Evolutionary conservation across 2,888 invertebrate genomes (phyloP), one percentile per base, ranked within the genome.

Genomic region (Macrophya annulata): DNA sequence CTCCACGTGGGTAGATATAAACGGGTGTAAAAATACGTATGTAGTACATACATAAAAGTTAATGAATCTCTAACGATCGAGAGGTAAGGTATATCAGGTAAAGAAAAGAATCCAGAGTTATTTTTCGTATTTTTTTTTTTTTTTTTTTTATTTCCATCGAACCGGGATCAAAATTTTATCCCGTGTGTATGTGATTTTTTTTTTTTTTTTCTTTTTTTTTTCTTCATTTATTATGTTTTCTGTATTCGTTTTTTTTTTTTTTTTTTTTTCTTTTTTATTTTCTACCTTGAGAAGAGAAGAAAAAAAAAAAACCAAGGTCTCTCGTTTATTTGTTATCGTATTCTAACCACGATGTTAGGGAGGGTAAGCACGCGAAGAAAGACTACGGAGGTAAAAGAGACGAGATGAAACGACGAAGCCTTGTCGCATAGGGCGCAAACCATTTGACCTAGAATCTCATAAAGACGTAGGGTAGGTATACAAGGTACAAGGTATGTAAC

Each of bases 361-460:
- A 37, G 68, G 68, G 15, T 68, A 37, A 25, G 68, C 37, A 17
- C 10, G 68, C 37, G 68, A 37, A 17, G 31, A 68, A 37, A 68
- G 25, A 68, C 68, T 12, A 62, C 62, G 68, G 6, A n/a, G 21
- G 43, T 1, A 74, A 74, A 25, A 15, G 10, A 12, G 0, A 17
- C 45, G 45, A 21, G 43, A 45, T 74, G 74, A 45, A 43, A 74
- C 21, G 45, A 45, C 21, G 74, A 45, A 45, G 21, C 74, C 43
- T 45, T 74, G 45, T 45, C 43, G 45, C 45, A 17, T 10, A 17
- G 21, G 43, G 43, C 21, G 74, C 40, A 40, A 71, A 21, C 37
- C 68, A 37, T 68, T 68, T 68, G 68, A 68, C 68, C 68, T 37
- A 68, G 68, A 68, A 68, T 68, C 17, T 68, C 37, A 37, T 68